Conservation (phyloP, 2,797 vertebrate species). For the Ctenosaura bakeri region DNA sequence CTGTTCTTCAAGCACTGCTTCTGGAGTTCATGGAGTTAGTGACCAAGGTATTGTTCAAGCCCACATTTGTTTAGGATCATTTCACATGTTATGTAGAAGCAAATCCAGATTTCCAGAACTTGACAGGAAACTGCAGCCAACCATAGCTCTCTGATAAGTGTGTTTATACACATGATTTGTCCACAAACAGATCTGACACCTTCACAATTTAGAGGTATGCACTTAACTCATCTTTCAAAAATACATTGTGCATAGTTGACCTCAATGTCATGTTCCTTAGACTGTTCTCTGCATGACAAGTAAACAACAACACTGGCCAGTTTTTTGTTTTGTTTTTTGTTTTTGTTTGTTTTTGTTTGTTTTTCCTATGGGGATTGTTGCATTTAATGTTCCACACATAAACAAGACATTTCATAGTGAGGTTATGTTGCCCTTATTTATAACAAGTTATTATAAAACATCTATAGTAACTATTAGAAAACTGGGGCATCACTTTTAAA, state of each 20-base stretch:
- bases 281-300: neutral
- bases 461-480: too few species aligned
- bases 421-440: too few species aligned
- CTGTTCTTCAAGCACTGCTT: too few species aligned
- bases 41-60: neutral
- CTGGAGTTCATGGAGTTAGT: too few species aligned
- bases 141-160: neutral
- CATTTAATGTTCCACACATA: neutral
- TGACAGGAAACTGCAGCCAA: neutral
- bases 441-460: too few species aligned
- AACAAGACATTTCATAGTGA: neutral
- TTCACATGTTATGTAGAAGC: neutral
- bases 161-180: neutral
- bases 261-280: neutral
- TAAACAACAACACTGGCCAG: neutral
- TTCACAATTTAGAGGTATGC: neutral
- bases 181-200: neutral
- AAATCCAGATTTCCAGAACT: neutral
- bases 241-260: neutral
- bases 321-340: neutral
- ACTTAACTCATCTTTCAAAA: neutral
- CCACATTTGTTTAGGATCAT: neutral
- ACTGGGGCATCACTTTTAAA: neutral
- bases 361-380: neutral
- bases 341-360: too few species aligned